Base-by-base conservation (phyloP, 2,888 invertebrate genomes). In the Erebia epiphron region DNA sequence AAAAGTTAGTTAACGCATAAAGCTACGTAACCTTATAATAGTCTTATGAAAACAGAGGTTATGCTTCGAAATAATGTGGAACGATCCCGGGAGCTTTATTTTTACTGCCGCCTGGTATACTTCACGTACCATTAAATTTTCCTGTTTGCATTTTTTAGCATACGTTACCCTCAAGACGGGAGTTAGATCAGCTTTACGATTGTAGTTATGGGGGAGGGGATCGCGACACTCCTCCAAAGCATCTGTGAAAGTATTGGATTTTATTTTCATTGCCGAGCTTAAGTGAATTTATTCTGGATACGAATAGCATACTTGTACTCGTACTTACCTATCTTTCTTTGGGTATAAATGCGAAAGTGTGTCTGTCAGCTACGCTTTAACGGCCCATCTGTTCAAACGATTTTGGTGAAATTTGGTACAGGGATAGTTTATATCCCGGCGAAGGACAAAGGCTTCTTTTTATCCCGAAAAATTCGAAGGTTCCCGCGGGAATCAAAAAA, bases 91-190 rank as follows among this genome's bases (percentile, higher is more conserved):
- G 87, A 85, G 83, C 87, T 85, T 81, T 80, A 80, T 83, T 86
- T 77, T 76, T 75, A 77, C 72, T 75, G 75, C 75, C 83, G 84
- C 86, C 86, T 86, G 84, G 86, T 86, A 92, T 88, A 87, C 89
- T 92, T 93, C 92, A 92, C 93, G 92, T 86, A 82, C 90, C 93
- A 93, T 93, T 92, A 92, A 92, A 90, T 92, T 91, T 92, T 89
- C 90, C 90, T 90, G 89, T 92, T 92, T 93, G 92, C 90, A 92
- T 92, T 92, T 92, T 92, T 92, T 92, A 92, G 89, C 93, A 92
- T 92, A 92, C 87, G 92, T 89, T 92, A 90, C 86, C 86, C 86
- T 82, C 83, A 82, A 88, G 88, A 78, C 77, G 79, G 76, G 76
- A 72, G 75, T 76, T 79, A 82, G 83, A 84, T 82, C 82, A 79